Base-by-base conservation (phyloP, 2,113 vertebrate species). In the Halcyon senegalensis region DNA sequence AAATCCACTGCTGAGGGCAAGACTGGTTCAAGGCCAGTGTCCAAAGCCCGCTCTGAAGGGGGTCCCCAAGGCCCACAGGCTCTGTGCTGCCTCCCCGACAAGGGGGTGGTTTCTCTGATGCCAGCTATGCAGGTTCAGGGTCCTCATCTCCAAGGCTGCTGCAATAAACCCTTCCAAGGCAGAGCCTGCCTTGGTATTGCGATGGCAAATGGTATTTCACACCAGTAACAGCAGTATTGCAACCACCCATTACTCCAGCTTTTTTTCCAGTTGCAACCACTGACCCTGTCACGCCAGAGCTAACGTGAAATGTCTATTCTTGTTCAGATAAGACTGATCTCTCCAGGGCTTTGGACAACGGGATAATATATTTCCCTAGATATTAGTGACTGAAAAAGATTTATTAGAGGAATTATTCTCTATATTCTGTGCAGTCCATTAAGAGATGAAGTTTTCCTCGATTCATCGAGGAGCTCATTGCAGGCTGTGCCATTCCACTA, bases 401-500 rank as follows among this genome's bases (percentile, higher is more conserved):
- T 75, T 83, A 91, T 83, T 83, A 93, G 25, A 28, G 82, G 39
- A 84, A 94, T 91, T 84, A 80, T 81, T 92, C 51, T 77, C 69
- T 60, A 2, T 51, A 91, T 78, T 89, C 48, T 51, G 46, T 75
- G 69, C 70, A 56, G 93, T 68, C 89, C 80, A 81, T 87, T 70
- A 94, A n/a, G 80, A 89, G 92, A 94, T 88, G 84, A 92, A 84
- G 80, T n/a, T 87, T 62, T 46, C 43, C 73, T 53, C 59, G 39
- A 44, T 66, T 67, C 88, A 85, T 20, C 0, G 0, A 73, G 75
- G 33, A 93, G 56, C 84, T 94, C 89, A 25, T 2, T 87, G 60
- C 73, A 91, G 81, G 33, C 69, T 44, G 21, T 1, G 14, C 51
- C 56, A 72, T 60, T 87, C 84, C 70, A 64, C 66, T 72, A 41